Percentiles rank a stretch among this genome's conserved stretches.
Evolutionary conservation across 2,888 invertebrate genomes (phyloP).

Genomic region (Cylindroiulus punctatus): DNA sequence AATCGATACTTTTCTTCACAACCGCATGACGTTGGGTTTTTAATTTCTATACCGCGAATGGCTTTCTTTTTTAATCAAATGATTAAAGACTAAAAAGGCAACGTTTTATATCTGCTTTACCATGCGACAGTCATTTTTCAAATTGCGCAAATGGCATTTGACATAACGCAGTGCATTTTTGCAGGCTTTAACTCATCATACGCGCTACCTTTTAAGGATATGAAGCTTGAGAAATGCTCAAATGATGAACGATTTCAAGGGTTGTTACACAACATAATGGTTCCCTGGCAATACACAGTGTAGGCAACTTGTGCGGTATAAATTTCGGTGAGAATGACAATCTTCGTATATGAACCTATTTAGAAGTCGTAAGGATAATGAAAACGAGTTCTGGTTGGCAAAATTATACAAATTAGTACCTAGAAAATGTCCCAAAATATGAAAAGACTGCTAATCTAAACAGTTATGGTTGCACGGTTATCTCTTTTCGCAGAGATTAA

Average conservation of each 20-base stretch:
- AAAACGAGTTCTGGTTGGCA: background rate
- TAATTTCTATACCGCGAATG: too few relatives aligned
- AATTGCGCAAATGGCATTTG: too few relatives aligned
- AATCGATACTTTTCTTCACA: too few relatives aligned
- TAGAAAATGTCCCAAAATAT: background rate
- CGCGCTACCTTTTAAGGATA: too few relatives aligned
- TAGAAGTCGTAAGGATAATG: background rate
- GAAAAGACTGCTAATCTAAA: slow-evolving; percentile 6
- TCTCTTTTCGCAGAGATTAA: slow-evolving; percentile 20
- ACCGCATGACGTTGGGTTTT: too few relatives aligned
- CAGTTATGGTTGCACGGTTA: background rate
- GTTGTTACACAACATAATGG: background rate
- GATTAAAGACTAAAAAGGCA: too few relatives aligned
- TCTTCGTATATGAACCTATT: background rate
- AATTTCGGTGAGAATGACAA: background rate
- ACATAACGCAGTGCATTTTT: too few relatives aligned
- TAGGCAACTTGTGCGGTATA: background rate
- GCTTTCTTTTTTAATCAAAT: too few relatives aligned
- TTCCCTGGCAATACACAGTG: background rate
- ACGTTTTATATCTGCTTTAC: too few relatives aligned
- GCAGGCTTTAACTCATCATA: too few relatives aligned
- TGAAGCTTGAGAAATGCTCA: background rate
- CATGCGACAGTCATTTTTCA: too few relatives aligned
- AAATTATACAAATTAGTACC: slow-evolving; percentile 3
- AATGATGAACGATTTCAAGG: background rate